Evolutionary conservation across 2,113 vertebrate species (phyloP).

Genomic region (Calidris pugnax): DNA sequence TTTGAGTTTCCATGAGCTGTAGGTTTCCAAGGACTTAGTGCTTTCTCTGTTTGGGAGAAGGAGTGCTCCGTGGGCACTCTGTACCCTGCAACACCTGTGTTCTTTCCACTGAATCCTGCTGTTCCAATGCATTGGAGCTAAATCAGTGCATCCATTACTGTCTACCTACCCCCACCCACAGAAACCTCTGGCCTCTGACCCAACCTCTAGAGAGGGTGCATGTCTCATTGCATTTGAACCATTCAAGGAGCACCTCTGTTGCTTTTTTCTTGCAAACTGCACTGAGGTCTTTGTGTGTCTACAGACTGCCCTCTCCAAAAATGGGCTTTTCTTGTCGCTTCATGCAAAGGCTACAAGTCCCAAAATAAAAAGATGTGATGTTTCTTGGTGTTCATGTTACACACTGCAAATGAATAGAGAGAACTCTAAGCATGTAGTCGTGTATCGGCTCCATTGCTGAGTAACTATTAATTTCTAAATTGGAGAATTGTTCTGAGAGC

Average conservation of each 20-base stretch:
- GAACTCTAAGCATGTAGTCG: rapidly evolving
- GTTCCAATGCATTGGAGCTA: background rate
- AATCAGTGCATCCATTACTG: background rate
- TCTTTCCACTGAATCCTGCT: background rate
- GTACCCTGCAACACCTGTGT: background rate
- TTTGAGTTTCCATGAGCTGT: background rate
- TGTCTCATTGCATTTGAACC: background rate
- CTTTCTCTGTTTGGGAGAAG: background rate
- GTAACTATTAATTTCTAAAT: background rate
- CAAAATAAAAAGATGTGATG: background rate
- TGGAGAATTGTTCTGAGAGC: background rate
- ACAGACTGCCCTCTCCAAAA: background rate
- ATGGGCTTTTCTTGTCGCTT: background rate
- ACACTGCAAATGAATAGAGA: background rate
- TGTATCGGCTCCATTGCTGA: background rate
- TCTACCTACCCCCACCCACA: background rate
- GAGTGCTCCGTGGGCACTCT: background rate
- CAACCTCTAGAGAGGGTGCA: background rate
- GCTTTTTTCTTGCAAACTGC: background rate
- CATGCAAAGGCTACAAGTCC: background rate
- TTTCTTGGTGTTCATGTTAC: background rate
- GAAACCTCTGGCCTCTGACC: background rate
- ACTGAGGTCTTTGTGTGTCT: background rate
- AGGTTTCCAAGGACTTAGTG: background rate
- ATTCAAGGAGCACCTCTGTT: rapidly evolving